These are phyloP conservation scores for Oreocharis arfaki DNA, from an alignment of 2,113 vertebrate genomes.

Conservation along the genomic window DNA sequence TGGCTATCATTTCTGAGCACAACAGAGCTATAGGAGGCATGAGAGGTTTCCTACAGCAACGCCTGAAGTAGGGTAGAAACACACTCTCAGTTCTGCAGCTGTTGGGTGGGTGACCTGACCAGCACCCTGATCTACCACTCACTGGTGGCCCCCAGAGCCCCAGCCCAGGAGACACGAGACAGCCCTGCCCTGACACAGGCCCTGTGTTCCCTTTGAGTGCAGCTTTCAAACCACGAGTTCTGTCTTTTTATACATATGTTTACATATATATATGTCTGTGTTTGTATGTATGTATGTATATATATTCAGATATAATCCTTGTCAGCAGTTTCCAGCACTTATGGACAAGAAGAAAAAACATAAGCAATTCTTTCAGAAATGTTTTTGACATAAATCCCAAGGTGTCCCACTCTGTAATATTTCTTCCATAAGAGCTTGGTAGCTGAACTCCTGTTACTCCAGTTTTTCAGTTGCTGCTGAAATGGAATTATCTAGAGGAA, in stretches of 20 bases:
- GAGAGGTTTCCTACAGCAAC: background rate
- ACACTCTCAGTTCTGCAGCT: background rate
- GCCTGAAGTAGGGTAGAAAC: background rate
- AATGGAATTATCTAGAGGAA: background rate
- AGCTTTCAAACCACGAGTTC: background rate
- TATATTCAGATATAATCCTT: background rate
- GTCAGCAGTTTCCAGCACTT: background rate
- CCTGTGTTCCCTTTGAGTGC: fast-evolving
- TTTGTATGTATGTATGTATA: background rate
- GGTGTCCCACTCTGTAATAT: background rate
- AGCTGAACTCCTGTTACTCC: background rate
- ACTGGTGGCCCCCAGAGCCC: background rate
- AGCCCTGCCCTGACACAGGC: background rate
- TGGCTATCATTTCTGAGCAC: background rate
- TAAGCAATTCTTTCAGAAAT: background rate
- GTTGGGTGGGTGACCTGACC: background rate
- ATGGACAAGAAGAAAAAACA: background rate
- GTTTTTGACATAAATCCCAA: background rate
- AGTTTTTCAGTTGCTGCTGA: background rate
- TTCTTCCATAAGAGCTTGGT: background rate
- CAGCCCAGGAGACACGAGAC: background rate
- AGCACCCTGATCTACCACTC: background rate
- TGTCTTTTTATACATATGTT: background rate
- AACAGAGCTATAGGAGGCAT: background rate
- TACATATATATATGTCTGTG: background rate